Evolutionary conservation across 2,888 invertebrate species (phyloP).

Genomic region (Chrysotoxum bicinctum): DNA sequence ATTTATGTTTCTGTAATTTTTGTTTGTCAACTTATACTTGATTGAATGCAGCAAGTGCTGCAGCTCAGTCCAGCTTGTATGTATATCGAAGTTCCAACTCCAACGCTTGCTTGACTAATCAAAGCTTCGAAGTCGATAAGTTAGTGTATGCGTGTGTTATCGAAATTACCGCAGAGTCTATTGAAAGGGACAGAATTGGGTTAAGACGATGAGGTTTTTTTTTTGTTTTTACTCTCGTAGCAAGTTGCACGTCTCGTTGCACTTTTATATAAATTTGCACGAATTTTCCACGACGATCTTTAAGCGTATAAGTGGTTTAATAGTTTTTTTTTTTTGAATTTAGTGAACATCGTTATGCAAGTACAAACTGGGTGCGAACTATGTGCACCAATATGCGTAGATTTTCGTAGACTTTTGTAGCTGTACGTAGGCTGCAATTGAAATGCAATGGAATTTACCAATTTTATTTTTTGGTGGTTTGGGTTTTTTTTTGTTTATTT

Average conservation of each 20-base stretch:
- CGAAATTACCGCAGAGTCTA: conserved; percentile 65
- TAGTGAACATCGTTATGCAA: conserved; percentile 48
- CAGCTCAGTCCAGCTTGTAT: not conserved
- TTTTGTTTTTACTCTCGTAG: not conserved
- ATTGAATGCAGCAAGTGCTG: conserved; percentile 65
- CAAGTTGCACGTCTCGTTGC: conserved; percentile 25
- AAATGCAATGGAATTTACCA: conserved; percentile 34
- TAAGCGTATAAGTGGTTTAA: conserved; percentile 15
- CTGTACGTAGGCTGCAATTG: conserved; percentile 31
- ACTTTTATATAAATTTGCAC: conserved; percentile 32
- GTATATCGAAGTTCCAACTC: conserved; percentile 43
- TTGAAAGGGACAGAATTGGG: conserved; percentile 72
- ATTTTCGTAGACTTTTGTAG: conserved; percentile 1
- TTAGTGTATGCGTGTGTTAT: conserved; percentile 48
- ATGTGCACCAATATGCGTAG: conserved; percentile 52
- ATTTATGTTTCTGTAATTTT: conserved; percentile 24
- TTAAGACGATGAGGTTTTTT: conserved; percentile 51
- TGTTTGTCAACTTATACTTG: conserved; percentile 44
- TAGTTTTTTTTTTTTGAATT: conserved; percentile 2
- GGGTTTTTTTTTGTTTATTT: not conserved
- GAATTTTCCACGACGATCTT: conserved; percentile 32
- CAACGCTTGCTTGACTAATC: conserved; percentile 70
- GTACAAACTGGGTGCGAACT: conserved; percentile 29
- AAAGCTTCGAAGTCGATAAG: conserved; percentile 19
- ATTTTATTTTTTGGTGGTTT: not conserved